A percentile compares a stretch with the other conserved stretches of the same genome.
These are phyloP conservation scores for Linnaemya vulpina DNA, from an alignment of 2,888 invertebrate species.

Conservation along the genomic window DNA sequence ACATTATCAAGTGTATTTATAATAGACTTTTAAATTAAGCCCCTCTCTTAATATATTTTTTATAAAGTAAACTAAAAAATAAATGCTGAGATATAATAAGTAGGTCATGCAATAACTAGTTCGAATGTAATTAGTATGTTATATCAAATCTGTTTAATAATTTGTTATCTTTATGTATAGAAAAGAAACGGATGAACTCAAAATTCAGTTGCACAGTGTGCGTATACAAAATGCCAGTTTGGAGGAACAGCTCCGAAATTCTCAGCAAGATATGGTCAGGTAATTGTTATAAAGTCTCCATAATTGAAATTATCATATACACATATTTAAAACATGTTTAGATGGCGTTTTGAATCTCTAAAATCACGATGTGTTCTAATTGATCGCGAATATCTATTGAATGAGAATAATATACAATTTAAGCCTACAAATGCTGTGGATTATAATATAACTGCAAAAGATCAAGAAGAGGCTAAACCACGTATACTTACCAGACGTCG, in stretches of 20 bases:
- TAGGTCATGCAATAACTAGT: slow-evolving; percentile 4
- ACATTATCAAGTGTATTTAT: slow-evolving; percentile 8
- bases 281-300: slow-evolving; percentile 61
- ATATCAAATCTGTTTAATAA: slow-evolving; percentile 25
- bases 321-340: slow-evolving; percentile 62
- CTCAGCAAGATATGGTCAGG: slow-evolving; percentile 81
- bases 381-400: slow-evolving; percentile 80
- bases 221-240: slow-evolving; percentile 80
- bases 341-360: slow-evolving; percentile 82
- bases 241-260: slow-evolving; percentile 79
- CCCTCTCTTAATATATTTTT: slow-evolving; percentile 5
- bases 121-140: slow-evolving; percentile 30
- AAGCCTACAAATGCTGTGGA: slow-evolving; percentile 77
- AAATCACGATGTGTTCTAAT: slow-evolving; percentile 81
- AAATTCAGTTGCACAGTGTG: slow-evolving; percentile 79
- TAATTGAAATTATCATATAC: background rate
- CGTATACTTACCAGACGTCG: slow-evolving; percentile 70
- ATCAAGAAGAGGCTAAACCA: slow-evolving; percentile 76
- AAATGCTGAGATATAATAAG: background rate
- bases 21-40: slow-evolving; percentile 10
- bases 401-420: slow-evolving; percentile 79
- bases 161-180: slow-evolving; percentile 74
- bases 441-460: slow-evolving; percentile 76
- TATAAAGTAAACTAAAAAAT: background rate
- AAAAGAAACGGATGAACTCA: slow-evolving; percentile 81